Conservation (phyloP, 2,797 vertebrate genomes). For the Sebastes miniatus region DNA sequence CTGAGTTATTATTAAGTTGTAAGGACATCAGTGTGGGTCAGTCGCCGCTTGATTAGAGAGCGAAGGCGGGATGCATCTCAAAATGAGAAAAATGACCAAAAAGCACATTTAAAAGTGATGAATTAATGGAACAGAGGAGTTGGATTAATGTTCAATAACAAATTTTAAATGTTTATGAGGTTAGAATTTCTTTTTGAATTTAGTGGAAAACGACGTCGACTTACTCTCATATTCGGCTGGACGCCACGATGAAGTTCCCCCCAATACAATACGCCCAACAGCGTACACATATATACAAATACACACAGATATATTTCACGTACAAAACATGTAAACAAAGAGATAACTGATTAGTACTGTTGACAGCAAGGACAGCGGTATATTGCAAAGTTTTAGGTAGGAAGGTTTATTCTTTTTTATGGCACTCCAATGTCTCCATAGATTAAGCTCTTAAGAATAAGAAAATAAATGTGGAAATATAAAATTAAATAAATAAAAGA, state of each 20-base stretch:
- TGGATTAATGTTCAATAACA: background rate
- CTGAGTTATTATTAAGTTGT: slow-evolving; percentile 36
- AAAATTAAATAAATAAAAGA: no score
- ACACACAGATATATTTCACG: slow-evolving; percentile 31
- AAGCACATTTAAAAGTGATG: background rate
- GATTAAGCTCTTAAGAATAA: no score
- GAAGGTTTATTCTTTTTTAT: no score
- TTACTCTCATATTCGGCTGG: slow-evolving; percentile 75
- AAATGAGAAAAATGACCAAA: background rate
- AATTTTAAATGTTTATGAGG: background rate
- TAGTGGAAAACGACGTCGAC: slow-evolving; percentile 26
- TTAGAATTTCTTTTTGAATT: background rate
- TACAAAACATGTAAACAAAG: slow-evolving; percentile 46
- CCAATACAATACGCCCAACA: slow-evolving; percentile 42
- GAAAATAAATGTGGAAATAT: no score
- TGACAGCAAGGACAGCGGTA: background rate
- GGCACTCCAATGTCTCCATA: no score
- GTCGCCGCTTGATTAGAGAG: background rate
- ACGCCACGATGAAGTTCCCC: slow-evolving; percentile 40
- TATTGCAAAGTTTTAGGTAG: background rate
- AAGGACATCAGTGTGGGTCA: slow-evolving; percentile 12
- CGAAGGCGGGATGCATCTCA: background rate
- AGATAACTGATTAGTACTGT: slow-evolving; percentile 35
- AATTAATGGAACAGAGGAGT: background rate
- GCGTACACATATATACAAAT: slow-evolving; percentile 24